phyloP scores from a whole-genome alignment of 1,140 invertebrate genomes.

The Matsumurasca onukii region DNA sequence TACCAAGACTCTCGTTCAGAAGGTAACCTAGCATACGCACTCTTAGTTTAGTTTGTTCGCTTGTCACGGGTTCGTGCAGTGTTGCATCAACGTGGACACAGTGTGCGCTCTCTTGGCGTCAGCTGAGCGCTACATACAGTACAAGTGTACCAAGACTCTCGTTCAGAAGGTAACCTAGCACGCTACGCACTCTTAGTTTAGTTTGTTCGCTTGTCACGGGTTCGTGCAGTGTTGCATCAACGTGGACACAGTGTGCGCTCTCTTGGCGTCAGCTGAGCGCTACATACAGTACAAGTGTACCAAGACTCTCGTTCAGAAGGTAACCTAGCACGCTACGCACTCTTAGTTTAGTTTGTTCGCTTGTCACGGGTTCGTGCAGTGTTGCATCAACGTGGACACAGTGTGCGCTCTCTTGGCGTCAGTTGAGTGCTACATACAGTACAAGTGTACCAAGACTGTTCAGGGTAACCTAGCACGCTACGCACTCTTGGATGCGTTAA shows the following conservation, averaged over 20 bases:
- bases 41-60: no score
- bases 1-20: slow-evolving; percentile 86
- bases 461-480: background rate
- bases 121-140: slow-evolving; percentile 92
- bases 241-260: slow-evolving; percentile 91
- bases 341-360: no score
- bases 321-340: no score
- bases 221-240: slow-evolving; percentile 94
- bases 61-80: slow-evolving; percentile 89
- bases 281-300: slow-evolving; percentile 97
- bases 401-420: slow-evolving; percentile 89
- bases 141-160: slow-evolving; percentile 90
- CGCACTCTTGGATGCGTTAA: no score
- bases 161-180: slow-evolving; percentile 70
- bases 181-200: no score
- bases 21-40: no score
- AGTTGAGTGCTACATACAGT: slow-evolving; percentile 89
- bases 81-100: slow-evolving; percentile 94
- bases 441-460: slow-evolving; percentile 87
- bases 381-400: slow-evolving; percentile 93
- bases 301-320: slow-evolving; percentile 84
- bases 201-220: slow-evolving; percentile 84
- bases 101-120: slow-evolving; percentile 89
- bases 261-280: slow-evolving; percentile 86
- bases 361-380: slow-evolving; percentile 90